Percentiles rank a stretch among this genome's conserved stretches.
Conservation (phyloP, 2,797 vertebrate species). For the Chelonia mydas region DNA sequence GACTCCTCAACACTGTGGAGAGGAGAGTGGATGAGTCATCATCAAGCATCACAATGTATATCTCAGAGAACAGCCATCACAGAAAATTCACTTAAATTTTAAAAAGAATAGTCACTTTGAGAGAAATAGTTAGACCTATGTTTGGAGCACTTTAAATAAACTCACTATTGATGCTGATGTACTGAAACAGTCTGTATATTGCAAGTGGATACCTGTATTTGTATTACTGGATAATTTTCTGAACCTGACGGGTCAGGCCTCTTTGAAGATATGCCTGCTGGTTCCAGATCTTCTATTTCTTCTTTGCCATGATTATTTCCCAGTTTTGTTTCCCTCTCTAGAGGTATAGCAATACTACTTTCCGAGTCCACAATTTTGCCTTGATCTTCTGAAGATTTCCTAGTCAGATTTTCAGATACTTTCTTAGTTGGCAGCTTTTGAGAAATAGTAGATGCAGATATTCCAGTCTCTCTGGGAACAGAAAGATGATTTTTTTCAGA, state of each 20-base stretch:
- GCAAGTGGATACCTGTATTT: neutral
- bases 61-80: neutral
- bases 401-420: neutral
- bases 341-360: neutral
- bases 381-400: neutral
- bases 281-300: neutral
- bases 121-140: neutral
- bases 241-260: neutral
- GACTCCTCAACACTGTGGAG: neutral
- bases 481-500: neutral
- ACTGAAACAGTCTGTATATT: neutral
- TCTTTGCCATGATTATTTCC: neutral
- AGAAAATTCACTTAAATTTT: neutral
- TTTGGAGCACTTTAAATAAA: neutral
- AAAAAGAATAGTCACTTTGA: neutral
- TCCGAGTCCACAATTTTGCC: neutral
- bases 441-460: neutral
- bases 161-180: neutral
- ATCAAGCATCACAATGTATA: neutral
- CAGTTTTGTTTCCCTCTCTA: neutral
- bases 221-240: neutral
- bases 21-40: neutral
- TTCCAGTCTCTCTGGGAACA: neutral
- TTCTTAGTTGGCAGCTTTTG: neutral
- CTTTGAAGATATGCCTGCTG: neutral